These are phyloP conservation scores for Ochropleura leucogaster DNA, from an alignment of 2,888 invertebrate species.

Conservation along the genomic window DNA sequence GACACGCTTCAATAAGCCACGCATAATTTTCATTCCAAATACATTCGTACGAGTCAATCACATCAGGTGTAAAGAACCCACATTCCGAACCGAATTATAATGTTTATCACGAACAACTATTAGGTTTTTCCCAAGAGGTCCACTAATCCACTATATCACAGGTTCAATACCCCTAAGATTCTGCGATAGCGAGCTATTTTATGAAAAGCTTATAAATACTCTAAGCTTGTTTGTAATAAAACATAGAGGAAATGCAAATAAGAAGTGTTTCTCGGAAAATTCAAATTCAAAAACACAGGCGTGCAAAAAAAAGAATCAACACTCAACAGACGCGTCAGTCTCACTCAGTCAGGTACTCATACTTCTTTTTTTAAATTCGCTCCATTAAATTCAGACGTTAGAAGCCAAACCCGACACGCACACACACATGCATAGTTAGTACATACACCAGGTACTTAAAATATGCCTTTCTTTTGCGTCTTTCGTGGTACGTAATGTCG, in stretches of 20 bases:
- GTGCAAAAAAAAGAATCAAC: slow-evolving; percentile 23
- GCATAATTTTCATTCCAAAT: slow-evolving; percentile 37
- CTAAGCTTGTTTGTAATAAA: slow-evolving; percentile 51
- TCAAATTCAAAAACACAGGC: slow-evolving; percentile 36
- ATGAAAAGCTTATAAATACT: slow-evolving; percentile 59
- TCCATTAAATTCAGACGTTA: slow-evolving; percentile 27
- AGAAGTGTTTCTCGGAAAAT: slow-evolving; percentile 43
- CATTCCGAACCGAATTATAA: slow-evolving; percentile 71
- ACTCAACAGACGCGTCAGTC: slow-evolving; percentile 11
- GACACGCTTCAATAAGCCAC: slow-evolving; percentile 18
- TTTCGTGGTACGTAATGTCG: slow-evolving; percentile 71
- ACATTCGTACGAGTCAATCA: slow-evolving; percentile 42
- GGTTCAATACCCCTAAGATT: slow-evolving; percentile 70
- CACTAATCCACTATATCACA: slow-evolving; percentile 49
- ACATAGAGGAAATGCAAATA: slow-evolving; percentile 40
- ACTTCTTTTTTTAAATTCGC: slow-evolving; percentile 22
- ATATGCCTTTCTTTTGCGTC: slow-evolving; percentile 56
- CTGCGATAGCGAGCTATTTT: slow-evolving; percentile 23
- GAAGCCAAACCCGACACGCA: background rate
- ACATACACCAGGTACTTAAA: slow-evolving; percentile 36
- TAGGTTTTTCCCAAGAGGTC: slow-evolving; percentile 74
- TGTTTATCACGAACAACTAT: slow-evolving; percentile 75
- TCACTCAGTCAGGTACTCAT: background rate
- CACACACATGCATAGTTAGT: slow-evolving; percentile 10
- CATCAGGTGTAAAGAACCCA: slow-evolving; percentile 61